Conservation (phyloP, 2,888 invertebrate genomes). For the Synanthedon formicaeformis region DNA sequence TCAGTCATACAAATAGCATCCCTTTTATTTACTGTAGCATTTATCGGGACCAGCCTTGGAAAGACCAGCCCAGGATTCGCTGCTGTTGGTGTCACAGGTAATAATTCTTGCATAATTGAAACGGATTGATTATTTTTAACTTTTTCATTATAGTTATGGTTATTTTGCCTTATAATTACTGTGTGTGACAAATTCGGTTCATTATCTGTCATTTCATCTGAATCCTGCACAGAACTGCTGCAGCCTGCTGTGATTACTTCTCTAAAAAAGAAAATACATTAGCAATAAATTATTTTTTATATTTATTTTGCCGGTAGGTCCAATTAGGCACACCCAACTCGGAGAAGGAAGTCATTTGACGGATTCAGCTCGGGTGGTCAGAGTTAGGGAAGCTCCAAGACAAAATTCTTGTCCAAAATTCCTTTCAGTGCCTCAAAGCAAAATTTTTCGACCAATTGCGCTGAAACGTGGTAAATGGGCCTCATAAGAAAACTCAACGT, state of each 20-base stretch:
- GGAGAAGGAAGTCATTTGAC: no score
- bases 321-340: no score
- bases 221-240: constrained; percentile 13
- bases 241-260: constrained; percentile 28
- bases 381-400: no score
- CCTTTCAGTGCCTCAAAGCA: no score
- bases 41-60: constrained; percentile 14
- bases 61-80: constrained; percentile 28
- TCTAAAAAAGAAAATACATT: constrained; percentile 15
- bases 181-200: neutral
- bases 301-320: no score
- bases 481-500: no score
- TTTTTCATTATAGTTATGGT: neutral
- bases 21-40: constrained; percentile 12
- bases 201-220: neutral
- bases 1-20: constrained; percentile 35
- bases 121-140: constrained; percentile 13
- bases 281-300: neutral
- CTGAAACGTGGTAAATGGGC: no score
- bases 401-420: no score
- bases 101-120: constrained; percentile 18
- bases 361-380: no score
- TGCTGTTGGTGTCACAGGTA: constrained; percentile 28
- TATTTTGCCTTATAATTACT: neutral
- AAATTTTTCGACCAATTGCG: no score